These are phyloP conservation scores for Drosophila paramelanica DNA, from an alignment of 2,888 invertebrate genomes.

Conservation along the genomic window DNA sequence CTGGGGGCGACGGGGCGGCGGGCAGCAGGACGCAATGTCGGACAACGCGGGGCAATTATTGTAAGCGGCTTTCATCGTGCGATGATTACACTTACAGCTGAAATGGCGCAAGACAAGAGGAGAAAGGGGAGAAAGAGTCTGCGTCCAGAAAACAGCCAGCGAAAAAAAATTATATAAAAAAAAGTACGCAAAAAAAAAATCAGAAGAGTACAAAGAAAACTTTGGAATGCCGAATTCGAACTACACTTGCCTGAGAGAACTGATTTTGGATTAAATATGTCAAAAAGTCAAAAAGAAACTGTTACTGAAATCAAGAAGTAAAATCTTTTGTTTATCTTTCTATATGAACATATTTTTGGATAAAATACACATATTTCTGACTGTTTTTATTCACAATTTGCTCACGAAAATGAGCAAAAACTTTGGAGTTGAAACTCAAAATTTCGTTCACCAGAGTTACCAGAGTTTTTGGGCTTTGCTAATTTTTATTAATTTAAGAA, in stretches of 20 bases:
- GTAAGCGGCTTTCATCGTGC: conserved; percentile 79
- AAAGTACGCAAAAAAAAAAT: background rate
- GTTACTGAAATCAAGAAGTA: no score
- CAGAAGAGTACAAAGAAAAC: background rate
- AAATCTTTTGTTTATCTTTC: no score
- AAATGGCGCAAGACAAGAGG: conserved; percentile 66
- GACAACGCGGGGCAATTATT: conserved; percentile 74
- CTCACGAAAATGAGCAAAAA: no score
- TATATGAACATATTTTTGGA: no score
- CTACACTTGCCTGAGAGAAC: conserved; percentile 15
- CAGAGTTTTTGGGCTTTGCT: no score
- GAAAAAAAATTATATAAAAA: background rate
- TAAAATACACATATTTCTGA: no score
- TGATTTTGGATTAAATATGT: no score
- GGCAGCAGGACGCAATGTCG: conserved; percentile 53
- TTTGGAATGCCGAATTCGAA: background rate
- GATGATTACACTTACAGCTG: conserved; percentile 78
- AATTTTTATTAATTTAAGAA: no score
- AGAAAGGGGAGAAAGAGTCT: conserved; percentile 31
- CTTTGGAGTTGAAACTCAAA: no score
- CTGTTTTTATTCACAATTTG: no score
- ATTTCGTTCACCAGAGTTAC: no score
- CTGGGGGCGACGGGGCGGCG: background rate
- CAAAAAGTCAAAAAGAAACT: no score
- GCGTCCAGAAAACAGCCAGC: background rate